Conservation (phyloP, 2,888 invertebrate genomes). For the Diabrotica balteata region DNA sequence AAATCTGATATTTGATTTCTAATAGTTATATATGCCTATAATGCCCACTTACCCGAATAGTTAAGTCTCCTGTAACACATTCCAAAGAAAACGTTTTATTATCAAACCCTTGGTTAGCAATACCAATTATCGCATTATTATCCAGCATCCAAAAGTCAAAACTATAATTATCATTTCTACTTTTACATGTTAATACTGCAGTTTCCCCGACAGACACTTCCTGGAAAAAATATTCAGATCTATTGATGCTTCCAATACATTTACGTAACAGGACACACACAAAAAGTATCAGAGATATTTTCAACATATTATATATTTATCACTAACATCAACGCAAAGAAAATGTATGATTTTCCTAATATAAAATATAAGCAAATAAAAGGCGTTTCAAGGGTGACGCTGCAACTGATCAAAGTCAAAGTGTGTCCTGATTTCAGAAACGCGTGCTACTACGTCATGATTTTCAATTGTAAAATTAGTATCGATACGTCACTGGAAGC, state of each 20-base stretch:
- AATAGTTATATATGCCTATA: too few relatives aligned
- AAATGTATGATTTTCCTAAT: not conserved
- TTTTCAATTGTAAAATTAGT: slow-evolving; percentile 27
- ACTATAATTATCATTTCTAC: too few relatives aligned
- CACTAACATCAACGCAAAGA: not conserved
- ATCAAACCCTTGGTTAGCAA: too few relatives aligned
- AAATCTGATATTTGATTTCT: too few relatives aligned
- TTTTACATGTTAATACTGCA: too few relatives aligned
- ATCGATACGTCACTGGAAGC: slow-evolving; percentile 21
- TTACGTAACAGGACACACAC: not conserved
- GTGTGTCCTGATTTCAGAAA: slow-evolving; percentile 10
- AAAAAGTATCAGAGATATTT: not conserved
- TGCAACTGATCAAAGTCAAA: slow-evolving; percentile 5
- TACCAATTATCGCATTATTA: too few relatives aligned
- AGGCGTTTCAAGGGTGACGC: slow-evolving; percentile 5
- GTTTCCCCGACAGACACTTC: not conserved
- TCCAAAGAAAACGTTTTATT: too few relatives aligned
- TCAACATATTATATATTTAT: not conserved
- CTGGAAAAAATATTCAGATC: not conserved
- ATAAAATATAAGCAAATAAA: slow-evolving; percentile 8
- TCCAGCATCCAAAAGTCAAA: too few relatives aligned
- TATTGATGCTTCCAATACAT: not conserved
- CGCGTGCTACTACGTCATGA: slow-evolving; percentile 5
- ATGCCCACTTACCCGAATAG: too few relatives aligned
- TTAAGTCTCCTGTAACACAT: too few relatives aligned